These are phyloP conservation scores for Eciton burchellii DNA, from an alignment of 1,140 invertebrate genomes.

Conservation along the genomic window DNA sequence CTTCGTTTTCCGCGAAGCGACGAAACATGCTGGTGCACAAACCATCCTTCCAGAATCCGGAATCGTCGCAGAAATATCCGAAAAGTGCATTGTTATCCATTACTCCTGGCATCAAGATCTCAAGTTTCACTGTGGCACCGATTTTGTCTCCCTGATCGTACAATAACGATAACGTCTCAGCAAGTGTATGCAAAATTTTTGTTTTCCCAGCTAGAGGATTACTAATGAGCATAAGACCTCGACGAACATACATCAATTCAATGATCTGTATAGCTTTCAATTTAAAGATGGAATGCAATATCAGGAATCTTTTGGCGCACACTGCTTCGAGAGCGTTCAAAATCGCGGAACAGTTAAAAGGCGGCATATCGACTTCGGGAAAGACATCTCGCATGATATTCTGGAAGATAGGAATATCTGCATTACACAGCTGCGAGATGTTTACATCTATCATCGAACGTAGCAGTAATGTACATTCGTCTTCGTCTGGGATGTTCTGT, in stretches of 20 bases:
- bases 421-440: constrained; percentile 88
- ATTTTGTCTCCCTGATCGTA: constrained; percentile 75
- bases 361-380: constrained; percentile 86
- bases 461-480: constrained; percentile 86
- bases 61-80: constrained; percentile 87
- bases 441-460: constrained; percentile 89
- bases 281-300: constrained; percentile 86
- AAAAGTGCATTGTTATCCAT: constrained; percentile 88
- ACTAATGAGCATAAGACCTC: constrained; percentile 85
- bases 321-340: constrained; percentile 78
- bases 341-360: constrained; percentile 85
- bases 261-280: constrained; percentile 89
- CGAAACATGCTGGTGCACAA: constrained; percentile 85
- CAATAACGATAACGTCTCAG: constrained; percentile 85
- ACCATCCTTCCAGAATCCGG: constrained; percentile 89
- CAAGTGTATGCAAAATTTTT: constrained; percentile 83
- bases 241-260: constrained; percentile 89
- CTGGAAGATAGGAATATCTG: constrained; percentile 88
- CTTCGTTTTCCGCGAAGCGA: constrained; percentile 74
- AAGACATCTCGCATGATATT: constrained; percentile 89
- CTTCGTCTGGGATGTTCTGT: constrained; percentile 87
- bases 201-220: constrained; percentile 88
- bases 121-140: constrained; percentile 82
- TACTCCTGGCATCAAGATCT: constrained; percentile 89
- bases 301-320: constrained; percentile 85